Evolutionary conservation across 2,888 invertebrate genomes (phyloP), one percentile per base, ranked within the genome.

Genomic region (Phymatocera aterrima): DNA sequence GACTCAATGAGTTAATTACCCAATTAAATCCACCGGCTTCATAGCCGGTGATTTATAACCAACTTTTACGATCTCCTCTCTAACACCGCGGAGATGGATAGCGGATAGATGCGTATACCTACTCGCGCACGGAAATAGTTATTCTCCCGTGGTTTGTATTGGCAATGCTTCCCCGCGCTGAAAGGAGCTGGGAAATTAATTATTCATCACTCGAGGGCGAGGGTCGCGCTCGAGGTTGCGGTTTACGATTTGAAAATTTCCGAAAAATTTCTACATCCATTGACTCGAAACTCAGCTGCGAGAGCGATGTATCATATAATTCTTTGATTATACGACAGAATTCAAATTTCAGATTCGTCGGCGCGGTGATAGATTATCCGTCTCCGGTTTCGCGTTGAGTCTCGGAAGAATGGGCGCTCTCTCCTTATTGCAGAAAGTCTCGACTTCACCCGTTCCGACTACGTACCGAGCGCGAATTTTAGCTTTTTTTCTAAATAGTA

Each of bases 1-100:
- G 78, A 82, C 80, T 81, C 84, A 82, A 83, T 81, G 83, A 83
- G 82, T 84, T 85, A 83, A 83, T 82, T 82, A 80, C 79, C 64
- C 78, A 75, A 75, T 60, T 75, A 72, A 72, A 72, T 72, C 72
- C 51, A n/a, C 48, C 51, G 28, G 48, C 48, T 51, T 34, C 34
- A 34, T 18, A 48, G 51, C 18, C 21, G n/a, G 51, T 72, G 75
- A 75, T 60, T 75, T 75, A 60, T 60, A 43, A 75, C 34, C 40
- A 57, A 75, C 57, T 75, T 75, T 72, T 51, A 72, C 48, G 34
- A 21, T 72, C 34, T 34, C 15, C 8, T 64, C 24, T 61, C 5
- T 68, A 28, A 68, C 12, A 28, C 43, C 24, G 24, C 5, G 24
- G 12, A 12, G 6, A 37, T 43, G 43, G 8, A 43, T 12, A 12